Evolutionary conservation across 2,888 invertebrate genomes (phyloP).

Genomic region (Lymantria monacha): DNA sequence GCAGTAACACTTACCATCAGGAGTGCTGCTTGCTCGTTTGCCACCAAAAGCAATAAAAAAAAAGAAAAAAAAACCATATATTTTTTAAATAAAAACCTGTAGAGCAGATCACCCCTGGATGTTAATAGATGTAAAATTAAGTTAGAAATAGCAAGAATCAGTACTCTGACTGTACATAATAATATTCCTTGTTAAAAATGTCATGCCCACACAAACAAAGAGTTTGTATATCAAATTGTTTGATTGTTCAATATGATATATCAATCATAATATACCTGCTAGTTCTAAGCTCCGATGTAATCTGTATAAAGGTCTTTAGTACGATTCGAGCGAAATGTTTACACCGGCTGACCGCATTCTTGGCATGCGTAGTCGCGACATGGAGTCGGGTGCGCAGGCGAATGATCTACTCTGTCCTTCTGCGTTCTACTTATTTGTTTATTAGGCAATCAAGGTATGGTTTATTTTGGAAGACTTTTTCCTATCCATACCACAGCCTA

Average conservation of each 20-base stretch:
- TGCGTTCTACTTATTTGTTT: slow-evolving; percentile 26
- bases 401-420: slow-evolving; percentile 30
- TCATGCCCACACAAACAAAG: too few species aligned
- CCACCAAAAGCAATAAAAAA: too few species aligned
- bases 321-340: slow-evolving; percentile 33
- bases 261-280: not conserved
- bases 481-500: not conserved
- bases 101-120: too few species aligned
- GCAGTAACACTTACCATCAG: too few species aligned
- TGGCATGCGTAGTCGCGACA: slow-evolving; percentile 32
- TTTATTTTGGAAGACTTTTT: not conserved
- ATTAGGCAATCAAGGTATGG: slow-evolving; percentile 27
- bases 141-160: too few species aligned
- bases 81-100: too few species aligned
- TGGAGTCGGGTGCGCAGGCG: slow-evolving; percentile 20
- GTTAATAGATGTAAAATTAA: too few species aligned
- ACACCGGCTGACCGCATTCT: slow-evolving; percentile 61
- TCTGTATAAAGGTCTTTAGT: slow-evolving; percentile 20
- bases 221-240: too few species aligned
- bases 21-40: too few species aligned
- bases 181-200: too few species aligned
- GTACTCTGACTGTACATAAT: too few species aligned
- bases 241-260: not conserved
- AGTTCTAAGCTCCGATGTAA: not conserved
- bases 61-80: too few species aligned